Evolutionary conservation across 2,888 invertebrate genomes (phyloP).

Genomic region (Cerastoderma edule): DNA sequence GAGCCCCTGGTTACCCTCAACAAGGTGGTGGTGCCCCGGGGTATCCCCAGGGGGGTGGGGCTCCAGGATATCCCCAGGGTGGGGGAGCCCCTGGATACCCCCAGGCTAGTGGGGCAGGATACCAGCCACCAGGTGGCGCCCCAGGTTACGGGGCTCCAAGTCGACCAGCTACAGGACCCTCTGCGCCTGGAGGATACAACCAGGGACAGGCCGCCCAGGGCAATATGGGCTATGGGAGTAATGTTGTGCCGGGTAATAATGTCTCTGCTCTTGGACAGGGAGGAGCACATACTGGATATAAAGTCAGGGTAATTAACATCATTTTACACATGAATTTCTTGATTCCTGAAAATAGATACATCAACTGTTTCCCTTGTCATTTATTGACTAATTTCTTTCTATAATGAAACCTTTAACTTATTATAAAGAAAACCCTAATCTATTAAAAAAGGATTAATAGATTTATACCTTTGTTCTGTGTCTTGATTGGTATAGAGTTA

Average conservation of each 20-base stretch:
- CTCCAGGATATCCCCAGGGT: conserved; percentile 45
- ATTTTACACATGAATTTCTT: no score
- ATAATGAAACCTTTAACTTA: no score
- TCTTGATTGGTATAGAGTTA: no score
- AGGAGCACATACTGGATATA: conserved; percentile 56
- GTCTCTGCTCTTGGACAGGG: conserved; percentile 46
- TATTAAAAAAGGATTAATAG: no score
- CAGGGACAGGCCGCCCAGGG: conserved; percentile 37
- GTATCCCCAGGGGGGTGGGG: conserved; percentile 38
- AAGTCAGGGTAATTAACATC: conserved; percentile 53
- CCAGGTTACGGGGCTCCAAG: conserved; percentile 37
- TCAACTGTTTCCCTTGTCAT: no score
- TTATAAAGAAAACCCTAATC: no score
- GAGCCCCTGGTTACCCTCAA: conserved; percentile 44
- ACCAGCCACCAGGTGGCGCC: conserved; percentile 34
- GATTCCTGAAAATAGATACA: no score
- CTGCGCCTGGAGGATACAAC: conserved; percentile 35
- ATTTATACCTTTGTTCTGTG: no score
- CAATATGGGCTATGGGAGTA: conserved; percentile 44
- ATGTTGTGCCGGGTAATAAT: conserved; percentile 41
- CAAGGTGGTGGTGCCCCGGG: conserved; percentile 43
- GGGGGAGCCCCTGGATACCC: conserved; percentile 44
- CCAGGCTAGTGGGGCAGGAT: conserved; percentile 33
- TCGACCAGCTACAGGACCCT: conserved; percentile 1
- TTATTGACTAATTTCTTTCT: no score